A percentile compares a stretch with the other conserved stretches of the same genome.
These are phyloP conservation scores for Parascotia fuliginaria DNA, from an alignment of 2,888 invertebrate species.

Conservation along the genomic window DNA sequence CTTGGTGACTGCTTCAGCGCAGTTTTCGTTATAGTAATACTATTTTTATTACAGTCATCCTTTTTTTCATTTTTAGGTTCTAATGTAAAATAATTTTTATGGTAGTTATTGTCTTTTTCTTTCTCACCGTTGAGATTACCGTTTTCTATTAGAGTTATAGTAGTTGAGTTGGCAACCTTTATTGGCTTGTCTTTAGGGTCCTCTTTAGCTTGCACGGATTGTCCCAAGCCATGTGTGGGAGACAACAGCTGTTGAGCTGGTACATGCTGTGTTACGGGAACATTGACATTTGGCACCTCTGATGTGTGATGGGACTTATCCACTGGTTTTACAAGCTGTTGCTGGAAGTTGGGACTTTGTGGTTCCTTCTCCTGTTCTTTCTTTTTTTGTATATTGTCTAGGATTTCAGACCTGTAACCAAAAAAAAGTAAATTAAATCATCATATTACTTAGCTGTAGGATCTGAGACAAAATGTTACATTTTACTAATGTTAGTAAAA, in stretches of 20 bases:
- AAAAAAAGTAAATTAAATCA: neutral
- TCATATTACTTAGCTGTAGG: too few species aligned
- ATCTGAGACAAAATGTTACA: too few species aligned
- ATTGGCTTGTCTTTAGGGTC: slow-evolving; percentile 75
- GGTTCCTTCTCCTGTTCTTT: slow-evolving; percentile 77
- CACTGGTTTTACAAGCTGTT: slow-evolving; percentile 58
- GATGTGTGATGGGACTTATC: slow-evolving; percentile 60
- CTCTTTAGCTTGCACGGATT: slow-evolving; percentile 63
- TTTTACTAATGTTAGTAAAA: neutral
- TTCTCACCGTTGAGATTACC: slow-evolving; percentile 68
- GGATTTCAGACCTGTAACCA: slow-evolving; percentile 86
- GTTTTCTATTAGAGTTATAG: slow-evolving; percentile 78
- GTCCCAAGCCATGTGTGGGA: slow-evolving; percentile 61
- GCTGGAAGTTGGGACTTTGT: slow-evolving; percentile 64
- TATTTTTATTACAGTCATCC: slow-evolving; percentile 81
- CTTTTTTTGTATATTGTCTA: slow-evolving; percentile 86
- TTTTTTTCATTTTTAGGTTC: slow-evolving; percentile 79
- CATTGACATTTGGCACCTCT: slow-evolving; percentile 61
- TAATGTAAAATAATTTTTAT: slow-evolving; percentile 77
- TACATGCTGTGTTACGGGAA: slow-evolving; percentile 73
- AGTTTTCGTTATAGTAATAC: slow-evolving; percentile 80
- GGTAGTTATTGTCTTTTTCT: slow-evolving; percentile 72
- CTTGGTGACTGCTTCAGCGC: slow-evolving; percentile 69
- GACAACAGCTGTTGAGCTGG: slow-evolving; percentile 71
- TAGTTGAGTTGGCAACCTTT: slow-evolving; percentile 78